These are phyloP conservation scores for Ochotona princeps DNA, from an alignment of 2,113 vertebrate species.

Conservation along the genomic window DNA sequence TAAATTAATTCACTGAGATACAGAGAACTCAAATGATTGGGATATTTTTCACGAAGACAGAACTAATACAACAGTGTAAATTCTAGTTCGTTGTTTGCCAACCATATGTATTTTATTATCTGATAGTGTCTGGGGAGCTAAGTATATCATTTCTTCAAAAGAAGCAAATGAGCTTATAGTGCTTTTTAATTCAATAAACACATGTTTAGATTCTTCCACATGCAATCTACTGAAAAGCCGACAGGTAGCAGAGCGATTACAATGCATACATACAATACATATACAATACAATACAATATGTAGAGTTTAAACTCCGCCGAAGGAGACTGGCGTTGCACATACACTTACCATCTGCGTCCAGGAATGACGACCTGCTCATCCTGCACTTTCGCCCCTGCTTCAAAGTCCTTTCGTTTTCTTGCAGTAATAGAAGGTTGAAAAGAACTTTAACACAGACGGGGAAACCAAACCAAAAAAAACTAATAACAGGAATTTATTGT, in stretches of 20 bases:
- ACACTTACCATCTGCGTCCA: neutral
- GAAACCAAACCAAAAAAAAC: neutral
- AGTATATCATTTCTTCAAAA: neutral
- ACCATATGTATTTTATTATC: neutral
- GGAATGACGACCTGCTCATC: neutral
- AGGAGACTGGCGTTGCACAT: neutral
- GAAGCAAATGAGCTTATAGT: neutral
- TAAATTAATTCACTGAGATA: conserved; percentile 31
- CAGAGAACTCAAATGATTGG: conserved; percentile 10
- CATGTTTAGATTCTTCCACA: neutral
- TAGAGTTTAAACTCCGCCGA: neutral
- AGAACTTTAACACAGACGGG: neutral
- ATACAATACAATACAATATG: too few relatives aligned
- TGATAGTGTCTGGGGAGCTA: neutral
- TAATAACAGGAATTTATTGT: neutral
- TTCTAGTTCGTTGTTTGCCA: conserved; percentile 42
- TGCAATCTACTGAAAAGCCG: neutral
- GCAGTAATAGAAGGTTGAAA: neutral
- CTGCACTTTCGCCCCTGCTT: neutral
- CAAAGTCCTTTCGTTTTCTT: neutral
- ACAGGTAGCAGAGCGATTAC: neutral
- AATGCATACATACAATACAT: too few relatives aligned
- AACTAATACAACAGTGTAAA: neutral
- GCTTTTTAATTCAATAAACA: neutral
- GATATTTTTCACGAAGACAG: neutral